Evolutionary conservation across 2,888 invertebrate genomes (phyloP).

Genomic region (Drosophila seclusa): DNA sequence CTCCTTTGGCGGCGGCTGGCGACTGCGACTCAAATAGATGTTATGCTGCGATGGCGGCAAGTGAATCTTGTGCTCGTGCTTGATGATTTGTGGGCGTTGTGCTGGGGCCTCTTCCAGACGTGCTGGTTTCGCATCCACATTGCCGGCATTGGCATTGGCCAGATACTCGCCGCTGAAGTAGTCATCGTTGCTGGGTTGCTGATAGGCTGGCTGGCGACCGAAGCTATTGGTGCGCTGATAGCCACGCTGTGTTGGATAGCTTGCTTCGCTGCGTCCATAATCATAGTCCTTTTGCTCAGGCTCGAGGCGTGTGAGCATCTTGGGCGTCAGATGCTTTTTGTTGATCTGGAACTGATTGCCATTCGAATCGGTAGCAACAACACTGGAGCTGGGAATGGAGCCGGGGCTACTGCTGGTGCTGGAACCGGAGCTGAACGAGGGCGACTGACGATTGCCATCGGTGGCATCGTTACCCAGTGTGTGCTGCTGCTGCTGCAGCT

Average conservation of each 20-base stretch:
- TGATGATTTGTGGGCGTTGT: constrained; percentile 59
- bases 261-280: constrained; percentile 62
- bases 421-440: constrained; percentile 4
- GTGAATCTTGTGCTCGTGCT: constrained; percentile 80
- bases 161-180: constrained; percentile 74
- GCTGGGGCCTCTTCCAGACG: constrained; percentile 66
- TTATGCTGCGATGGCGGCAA: constrained; percentile 81
- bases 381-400: constrained; percentile 13
- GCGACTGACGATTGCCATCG: constrained; percentile 47
- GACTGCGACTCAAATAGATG: constrained; percentile 71
- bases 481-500: constrained; percentile 57
- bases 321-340: constrained; percentile 70
- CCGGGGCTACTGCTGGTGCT: constrained; percentile 18
- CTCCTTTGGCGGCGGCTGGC: constrained; percentile 53
- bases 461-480: constrained; percentile 42
- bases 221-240: constrained; percentile 66
- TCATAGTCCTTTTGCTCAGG: constrained; percentile 66
- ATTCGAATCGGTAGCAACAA: constrained; percentile 67
- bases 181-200: constrained; percentile 68
- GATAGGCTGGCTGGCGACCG: constrained; percentile 56
- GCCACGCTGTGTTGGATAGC: constrained; percentile 40
- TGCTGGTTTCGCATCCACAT: constrained; percentile 74
- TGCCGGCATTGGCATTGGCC: constrained; percentile 63
- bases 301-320: constrained; percentile 73
- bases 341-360: constrained; percentile 74